Conservation (phyloP, 2,113 vertebrate genomes). For the Accipiter cooperii region DNA sequence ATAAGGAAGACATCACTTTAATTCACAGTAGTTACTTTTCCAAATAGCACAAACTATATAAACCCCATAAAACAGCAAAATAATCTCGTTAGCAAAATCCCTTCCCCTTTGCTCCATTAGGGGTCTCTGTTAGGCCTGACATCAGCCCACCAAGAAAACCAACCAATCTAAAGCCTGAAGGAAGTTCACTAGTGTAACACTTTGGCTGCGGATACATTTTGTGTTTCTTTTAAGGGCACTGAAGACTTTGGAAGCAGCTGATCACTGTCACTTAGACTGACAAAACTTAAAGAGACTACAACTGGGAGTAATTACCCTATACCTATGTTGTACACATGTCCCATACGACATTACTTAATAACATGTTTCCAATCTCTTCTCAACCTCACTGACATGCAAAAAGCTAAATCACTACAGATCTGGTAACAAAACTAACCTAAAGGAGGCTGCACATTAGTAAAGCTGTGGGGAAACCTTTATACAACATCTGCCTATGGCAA, state of each 20-base stretch:
- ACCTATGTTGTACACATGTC: accelerated
- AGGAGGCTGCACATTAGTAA: neutral
- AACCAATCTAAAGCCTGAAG: neutral
- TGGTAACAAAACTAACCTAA: neutral
- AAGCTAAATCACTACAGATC: neutral
- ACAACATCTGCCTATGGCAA: neutral
- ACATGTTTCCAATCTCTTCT: neutral
- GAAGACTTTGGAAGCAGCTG: neutral
- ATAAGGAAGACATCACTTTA: neutral
- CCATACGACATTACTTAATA: neutral
- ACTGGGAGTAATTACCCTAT: neutral
- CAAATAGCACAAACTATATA: neutral
- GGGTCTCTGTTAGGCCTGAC: neutral
- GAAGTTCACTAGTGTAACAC: neutral
- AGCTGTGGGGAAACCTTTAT: neutral
- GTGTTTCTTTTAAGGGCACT: neutral
- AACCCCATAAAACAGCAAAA: neutral
- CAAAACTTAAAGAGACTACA: neutral
- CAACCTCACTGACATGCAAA: neutral
- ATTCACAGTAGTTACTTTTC: neutral
- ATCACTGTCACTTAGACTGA: neutral
- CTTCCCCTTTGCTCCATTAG: neutral
- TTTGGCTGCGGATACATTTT: neutral
- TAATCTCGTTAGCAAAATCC: neutral
- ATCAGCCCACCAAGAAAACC: neutral